Evolutionary conservation across 35 echinoderm and acorn worm genomes (phyloP).

Genomic region (Ophioderma brevispina): DNA sequence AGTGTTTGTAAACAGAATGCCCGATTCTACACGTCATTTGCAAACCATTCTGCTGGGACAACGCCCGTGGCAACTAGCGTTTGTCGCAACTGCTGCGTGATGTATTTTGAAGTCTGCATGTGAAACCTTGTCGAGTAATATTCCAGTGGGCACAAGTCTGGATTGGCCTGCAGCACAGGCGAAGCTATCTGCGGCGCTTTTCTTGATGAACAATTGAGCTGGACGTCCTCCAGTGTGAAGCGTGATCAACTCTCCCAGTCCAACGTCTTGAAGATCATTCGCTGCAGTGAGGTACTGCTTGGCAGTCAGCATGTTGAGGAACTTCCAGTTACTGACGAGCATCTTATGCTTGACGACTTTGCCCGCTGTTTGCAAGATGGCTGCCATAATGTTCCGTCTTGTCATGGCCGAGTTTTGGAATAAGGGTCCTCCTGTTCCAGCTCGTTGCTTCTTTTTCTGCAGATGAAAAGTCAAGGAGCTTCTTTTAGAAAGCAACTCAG

Average conservation of each 20-base stretch:
- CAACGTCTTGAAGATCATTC: neutral
- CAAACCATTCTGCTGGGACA: neutral
- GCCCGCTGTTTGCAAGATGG: neutral
- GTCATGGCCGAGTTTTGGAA: neutral
- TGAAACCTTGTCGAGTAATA: neutral
- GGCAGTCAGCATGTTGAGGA: neutral
- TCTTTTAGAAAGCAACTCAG: too few species aligned
- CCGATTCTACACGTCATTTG: too few species aligned
- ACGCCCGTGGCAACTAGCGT: neutral
- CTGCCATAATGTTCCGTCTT: neutral
- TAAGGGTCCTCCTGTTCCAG: neutral
- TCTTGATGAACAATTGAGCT: neutral
- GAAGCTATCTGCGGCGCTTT: neutral
- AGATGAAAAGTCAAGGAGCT: neutral
- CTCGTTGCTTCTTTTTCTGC: neutral
- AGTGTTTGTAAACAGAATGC: too few species aligned
- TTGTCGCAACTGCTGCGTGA: neutral
- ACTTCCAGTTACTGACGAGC: neutral
- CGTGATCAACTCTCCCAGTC: neutral
- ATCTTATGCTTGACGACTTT: constrained; percentile 10
- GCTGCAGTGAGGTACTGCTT: neutral
- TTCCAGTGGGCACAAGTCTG: neutral
- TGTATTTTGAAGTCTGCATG: neutral
- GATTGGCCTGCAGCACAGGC: neutral
- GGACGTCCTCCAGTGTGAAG: neutral